Evolutionary conservation across 2,797 vertebrate species (phyloP).

Genomic region (Otolemur crassicaudatus): DNA sequence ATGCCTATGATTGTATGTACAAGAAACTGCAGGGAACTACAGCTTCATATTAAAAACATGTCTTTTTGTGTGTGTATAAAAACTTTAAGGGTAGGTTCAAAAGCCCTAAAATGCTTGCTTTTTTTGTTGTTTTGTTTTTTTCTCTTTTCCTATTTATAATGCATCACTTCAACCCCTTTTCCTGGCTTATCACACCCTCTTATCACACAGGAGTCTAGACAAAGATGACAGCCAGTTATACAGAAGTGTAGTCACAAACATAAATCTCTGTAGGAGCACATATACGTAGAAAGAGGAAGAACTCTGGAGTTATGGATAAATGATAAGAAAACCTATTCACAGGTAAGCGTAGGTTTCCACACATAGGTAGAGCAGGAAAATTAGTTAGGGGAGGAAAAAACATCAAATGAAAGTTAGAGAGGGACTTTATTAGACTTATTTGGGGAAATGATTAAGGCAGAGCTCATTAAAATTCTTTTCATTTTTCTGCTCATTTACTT

Average conservation of each 20-base stretch:
- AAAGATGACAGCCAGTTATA: background rate
- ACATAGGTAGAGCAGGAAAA: background rate
- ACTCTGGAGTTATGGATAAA: background rate
- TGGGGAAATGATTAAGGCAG: background rate
- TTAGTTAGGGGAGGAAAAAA: background rate
- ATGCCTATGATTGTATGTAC: too few relatives aligned
- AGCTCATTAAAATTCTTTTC: constrained; percentile 41
- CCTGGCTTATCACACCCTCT: background rate
- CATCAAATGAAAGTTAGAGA: background rate
- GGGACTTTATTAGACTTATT: constrained; percentile 16
- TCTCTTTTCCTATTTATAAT: background rate
- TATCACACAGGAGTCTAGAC: background rate
- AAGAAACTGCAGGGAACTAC: background rate
- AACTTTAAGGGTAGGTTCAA: background rate
- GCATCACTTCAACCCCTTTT: background rate
- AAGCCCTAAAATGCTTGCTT: background rate
- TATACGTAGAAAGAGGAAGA: background rate
- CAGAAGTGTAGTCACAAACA: background rate
- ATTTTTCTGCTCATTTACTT: constrained; percentile 22
- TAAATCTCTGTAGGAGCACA: background rate
- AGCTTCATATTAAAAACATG: background rate
- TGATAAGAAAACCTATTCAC: background rate
- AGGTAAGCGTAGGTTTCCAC: background rate
- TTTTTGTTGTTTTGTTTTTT: background rate
- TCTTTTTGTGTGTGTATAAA: background rate